Conservation (phyloP, 2,888 invertebrate species). For the Argyresthia goedartella region DNA sequence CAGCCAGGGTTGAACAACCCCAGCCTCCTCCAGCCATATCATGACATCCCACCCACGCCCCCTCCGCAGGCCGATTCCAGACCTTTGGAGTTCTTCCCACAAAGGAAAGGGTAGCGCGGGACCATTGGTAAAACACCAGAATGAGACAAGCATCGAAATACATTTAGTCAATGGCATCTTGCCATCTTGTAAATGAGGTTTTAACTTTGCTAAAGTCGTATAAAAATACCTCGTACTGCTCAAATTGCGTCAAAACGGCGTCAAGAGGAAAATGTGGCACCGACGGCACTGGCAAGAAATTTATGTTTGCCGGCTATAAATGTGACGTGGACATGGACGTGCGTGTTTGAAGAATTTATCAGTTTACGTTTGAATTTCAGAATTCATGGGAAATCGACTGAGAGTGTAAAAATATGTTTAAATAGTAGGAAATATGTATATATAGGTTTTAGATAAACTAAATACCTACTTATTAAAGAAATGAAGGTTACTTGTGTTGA, state of each 20-base stretch:
- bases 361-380: background rate
- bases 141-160: conserved; percentile 19
- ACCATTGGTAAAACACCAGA: background rate
- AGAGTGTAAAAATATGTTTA: too few species aligned
- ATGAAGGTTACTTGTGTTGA: too few species aligned
- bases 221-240: conserved; percentile 40
- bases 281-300: too few species aligned
- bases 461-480: too few species aligned
- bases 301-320: too few species aligned
- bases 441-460: too few species aligned
- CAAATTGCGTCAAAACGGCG: background rate
- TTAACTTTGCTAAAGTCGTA: conserved; percentile 34
- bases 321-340: background rate
- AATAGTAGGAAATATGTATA: too few species aligned
- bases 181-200: conserved; percentile 47
- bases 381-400: background rate
- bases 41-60: conserved; percentile 57
- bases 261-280: background rate
- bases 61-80: conserved; percentile 48
- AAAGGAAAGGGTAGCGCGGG: conserved; percentile 46
- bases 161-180: conserved; percentile 46
- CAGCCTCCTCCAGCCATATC: conserved; percentile 49
- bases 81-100: conserved; percentile 45
- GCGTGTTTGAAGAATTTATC: background rate
- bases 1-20: conserved; percentile 30